Percentiles rank a stretch among this genome's conserved stretches.
phyloP scores from a whole-genome alignment of 2,888 invertebrate species.

The Coremacera marginata region DNA sequence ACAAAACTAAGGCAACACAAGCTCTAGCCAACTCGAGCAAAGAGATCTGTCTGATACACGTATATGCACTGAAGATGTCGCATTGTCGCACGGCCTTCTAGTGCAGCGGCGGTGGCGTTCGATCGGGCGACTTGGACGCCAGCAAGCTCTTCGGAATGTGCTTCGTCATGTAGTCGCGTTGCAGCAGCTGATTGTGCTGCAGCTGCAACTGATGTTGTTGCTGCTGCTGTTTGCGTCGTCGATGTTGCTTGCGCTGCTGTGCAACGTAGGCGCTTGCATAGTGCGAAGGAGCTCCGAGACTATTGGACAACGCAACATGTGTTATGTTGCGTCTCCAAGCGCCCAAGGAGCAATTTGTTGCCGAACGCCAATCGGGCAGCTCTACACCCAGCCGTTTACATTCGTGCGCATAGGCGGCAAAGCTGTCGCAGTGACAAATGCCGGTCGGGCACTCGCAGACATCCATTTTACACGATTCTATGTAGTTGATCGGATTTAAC shows the following conservation, averaged over 20 bases:
- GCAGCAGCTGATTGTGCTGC: conserved; percentile 54
- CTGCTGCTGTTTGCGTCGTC: conserved; percentile 47
- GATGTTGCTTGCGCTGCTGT: conserved; percentile 50
- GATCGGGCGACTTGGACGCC: conserved; percentile 63
- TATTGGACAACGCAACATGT: conserved; percentile 24
- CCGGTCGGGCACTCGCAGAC: conserved; percentile 88
- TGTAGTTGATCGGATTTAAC: conserved; percentile 85
- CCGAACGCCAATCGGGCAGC: conserved; percentile 79
- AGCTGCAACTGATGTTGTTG: conserved; percentile 50
- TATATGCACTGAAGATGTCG: neutral
- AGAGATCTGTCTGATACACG: neutral
- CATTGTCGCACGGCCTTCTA: conserved; percentile 43
- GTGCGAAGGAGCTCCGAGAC: neutral
- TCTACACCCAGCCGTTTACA: conserved; percentile 83
- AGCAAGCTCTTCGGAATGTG: conserved; percentile 67
- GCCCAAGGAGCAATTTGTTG: conserved; percentile 75
- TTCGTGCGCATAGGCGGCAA: conserved; percentile 90
- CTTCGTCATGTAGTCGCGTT: conserved; percentile 63
- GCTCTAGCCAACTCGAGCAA: neutral
- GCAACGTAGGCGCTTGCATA: neutral
- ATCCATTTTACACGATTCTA: conserved; percentile 87
- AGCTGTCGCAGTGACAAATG: conserved; percentile 89
- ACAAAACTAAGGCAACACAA: conserved; percentile 6
- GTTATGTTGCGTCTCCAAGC: conserved; percentile 57
- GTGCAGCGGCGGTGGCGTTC: conserved; percentile 69